phyloP scores from a whole-genome alignment of 2,888 invertebrate species.

The Drosophila tripunctata region DNA sequence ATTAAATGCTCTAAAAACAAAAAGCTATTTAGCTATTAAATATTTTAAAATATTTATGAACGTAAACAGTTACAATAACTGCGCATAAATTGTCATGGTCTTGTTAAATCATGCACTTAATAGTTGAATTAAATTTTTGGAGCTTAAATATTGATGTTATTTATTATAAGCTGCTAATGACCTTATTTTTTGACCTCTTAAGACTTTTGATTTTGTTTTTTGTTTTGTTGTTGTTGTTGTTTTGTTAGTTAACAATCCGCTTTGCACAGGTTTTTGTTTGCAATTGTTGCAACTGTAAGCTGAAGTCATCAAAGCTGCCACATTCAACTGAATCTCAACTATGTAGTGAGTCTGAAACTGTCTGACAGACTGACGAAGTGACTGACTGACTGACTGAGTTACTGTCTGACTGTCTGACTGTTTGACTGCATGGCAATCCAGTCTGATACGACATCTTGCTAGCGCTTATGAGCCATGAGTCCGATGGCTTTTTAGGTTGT shows the following conservation, averaged over 20 bases:
- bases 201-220: too few species aligned
- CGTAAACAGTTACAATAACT: too few species aligned
- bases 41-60: background rate
- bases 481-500: conserved; percentile 63
- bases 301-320: conserved; percentile 25
- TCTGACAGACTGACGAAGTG: conserved; percentile 29
- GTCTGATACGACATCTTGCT: conserved; percentile 41
- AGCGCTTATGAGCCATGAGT: conserved; percentile 31
- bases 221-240: conserved; percentile 2
- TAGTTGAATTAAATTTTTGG: background rate
- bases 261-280: conserved; percentile 45
- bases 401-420: conserved; percentile 8
- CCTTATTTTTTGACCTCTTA: background rate
- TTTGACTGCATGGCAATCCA: conserved; percentile 17
- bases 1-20: too few species aligned
- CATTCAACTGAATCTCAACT: conserved; percentile 29
- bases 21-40: background rate
- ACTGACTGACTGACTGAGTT: conserved; percentile 18
- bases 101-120: too few species aligned
- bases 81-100: too few species aligned
- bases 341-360: conserved; percentile 26
- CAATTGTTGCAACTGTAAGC: conserved; percentile 24
- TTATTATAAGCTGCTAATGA: background rate
- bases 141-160: background rate
- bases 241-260: conserved; percentile 66